Conservation (phyloP, 2,113 vertebrate genomes). For the Candoia aspera region DNA sequence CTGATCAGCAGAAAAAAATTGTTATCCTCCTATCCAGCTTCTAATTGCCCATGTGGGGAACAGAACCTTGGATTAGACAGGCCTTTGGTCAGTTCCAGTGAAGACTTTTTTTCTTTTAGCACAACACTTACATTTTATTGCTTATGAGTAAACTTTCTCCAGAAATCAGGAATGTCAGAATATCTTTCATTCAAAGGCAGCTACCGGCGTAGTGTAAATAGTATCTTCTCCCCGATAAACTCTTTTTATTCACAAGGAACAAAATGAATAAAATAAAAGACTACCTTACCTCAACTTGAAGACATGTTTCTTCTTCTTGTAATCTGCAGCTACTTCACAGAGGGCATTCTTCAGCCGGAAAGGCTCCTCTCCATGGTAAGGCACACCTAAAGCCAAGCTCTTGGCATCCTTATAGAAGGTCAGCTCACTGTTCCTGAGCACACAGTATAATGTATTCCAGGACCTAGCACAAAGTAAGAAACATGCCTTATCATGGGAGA, state of each 20-base stretch:
- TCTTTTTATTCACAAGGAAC: not conserved
- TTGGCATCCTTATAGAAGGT: conserved; percentile 92
- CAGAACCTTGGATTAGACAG: not conserved
- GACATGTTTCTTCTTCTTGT: conserved; percentile 97
- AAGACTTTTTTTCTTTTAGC: not conserved
- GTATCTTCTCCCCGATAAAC: not conserved
- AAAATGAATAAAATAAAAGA: not conserved
- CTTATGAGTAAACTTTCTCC: not conserved
- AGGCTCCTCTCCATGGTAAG: conserved; percentile 90
- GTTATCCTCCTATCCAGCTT: not conserved
- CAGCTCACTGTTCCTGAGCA: conserved; percentile 86
- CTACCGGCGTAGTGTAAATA: not conserved
- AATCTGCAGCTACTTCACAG: conserved; percentile 87
- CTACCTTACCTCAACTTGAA: conserved; percentile 87
- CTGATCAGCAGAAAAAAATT: not conserved
- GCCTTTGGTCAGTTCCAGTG: not conserved
- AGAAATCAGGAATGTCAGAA: not conserved
- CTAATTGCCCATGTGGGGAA: not conserved
- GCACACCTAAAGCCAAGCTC: conserved; percentile 80
- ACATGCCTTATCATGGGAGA: not conserved
- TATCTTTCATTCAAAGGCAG: not conserved
- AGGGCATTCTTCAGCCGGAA: conserved; percentile 78
- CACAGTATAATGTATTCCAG: conserved; percentile 93
- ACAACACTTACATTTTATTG: not conserved
- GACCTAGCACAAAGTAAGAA: conserved; percentile 75